Conservation (phyloP, 1,140 invertebrate species). For the Amyelois transitella region DNA sequence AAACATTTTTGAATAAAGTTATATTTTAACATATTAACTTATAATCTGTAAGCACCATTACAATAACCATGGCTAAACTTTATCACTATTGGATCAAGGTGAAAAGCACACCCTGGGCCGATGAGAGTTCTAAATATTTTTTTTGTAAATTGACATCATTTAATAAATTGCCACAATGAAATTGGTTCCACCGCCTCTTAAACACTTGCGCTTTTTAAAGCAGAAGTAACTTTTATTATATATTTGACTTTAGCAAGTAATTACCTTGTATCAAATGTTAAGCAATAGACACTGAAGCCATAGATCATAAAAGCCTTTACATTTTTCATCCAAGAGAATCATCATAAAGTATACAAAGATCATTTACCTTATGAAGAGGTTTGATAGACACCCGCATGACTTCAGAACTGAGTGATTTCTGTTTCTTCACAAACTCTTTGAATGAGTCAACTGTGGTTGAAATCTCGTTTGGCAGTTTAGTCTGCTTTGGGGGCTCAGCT, state of each 20-base stretch:
- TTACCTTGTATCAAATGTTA: neutral
- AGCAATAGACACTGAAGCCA: neutral
- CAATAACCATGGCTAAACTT: no score
- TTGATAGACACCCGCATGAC: slow-evolving; percentile 84
- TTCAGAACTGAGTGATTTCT: slow-evolving; percentile 87
- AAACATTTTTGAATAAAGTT: no score
- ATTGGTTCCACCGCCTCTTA: no score
- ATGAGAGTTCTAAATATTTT: no score
- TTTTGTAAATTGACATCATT: no score
- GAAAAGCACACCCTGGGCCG: no score
- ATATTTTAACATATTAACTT: no score
- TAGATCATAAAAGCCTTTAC: neutral
- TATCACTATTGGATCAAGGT: no score
- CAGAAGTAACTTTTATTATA: neutral
- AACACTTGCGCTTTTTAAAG: no score
- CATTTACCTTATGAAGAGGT: slow-evolving; percentile 77
- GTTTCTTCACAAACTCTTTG: slow-evolving; percentile 88
- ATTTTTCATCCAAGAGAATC: no score
- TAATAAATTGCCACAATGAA: no score
- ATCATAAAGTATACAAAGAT: neutral
- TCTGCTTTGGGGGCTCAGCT: slow-evolving; percentile 63
- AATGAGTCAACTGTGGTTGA: slow-evolving; percentile 74
- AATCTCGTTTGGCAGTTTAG: slow-evolving; percentile 82
- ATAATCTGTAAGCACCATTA: no score
- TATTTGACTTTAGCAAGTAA: neutral